phyloP scores from a whole-genome alignment of 2,797 vertebrate species.

The Chelmon rostratus region DNA sequence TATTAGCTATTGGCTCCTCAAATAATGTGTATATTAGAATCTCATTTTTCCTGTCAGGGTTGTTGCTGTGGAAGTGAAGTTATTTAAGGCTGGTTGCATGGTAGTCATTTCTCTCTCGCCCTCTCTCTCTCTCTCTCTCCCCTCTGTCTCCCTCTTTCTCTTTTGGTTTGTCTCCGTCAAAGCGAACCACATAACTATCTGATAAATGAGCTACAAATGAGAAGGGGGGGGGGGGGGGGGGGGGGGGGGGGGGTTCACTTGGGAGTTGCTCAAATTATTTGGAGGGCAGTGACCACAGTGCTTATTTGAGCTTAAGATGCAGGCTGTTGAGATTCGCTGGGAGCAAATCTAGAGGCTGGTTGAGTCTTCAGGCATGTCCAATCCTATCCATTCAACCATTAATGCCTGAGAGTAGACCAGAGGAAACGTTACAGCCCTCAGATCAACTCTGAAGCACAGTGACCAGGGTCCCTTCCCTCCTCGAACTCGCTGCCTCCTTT shows the following conservation, averaged over 20 bases:
- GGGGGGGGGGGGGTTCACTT: slow-evolving; percentile 36
- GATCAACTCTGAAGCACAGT: slow-evolving; percentile 62
- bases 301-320: slow-evolving; percentile 78
- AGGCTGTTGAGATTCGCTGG: slow-evolving; percentile 71
- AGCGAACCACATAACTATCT: slow-evolving; percentile 57
- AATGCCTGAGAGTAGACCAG: slow-evolving; percentile 79
- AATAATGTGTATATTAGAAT: slow-evolving; percentile 62
- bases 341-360: slow-evolving; percentile 77
- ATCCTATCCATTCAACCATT: slow-evolving; percentile 86
- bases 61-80: slow-evolving; percentile 47
- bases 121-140: not conserved
- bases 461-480: slow-evolving; percentile 64
- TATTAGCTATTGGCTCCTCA: slow-evolving; percentile 68
- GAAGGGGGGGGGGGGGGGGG: slow-evolving; percentile 10
- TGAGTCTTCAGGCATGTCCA: slow-evolving; percentile 81
- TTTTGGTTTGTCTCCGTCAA: slow-evolving; percentile 35
- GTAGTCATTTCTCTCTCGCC: slow-evolving; percentile 19
- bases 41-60: slow-evolving; percentile 40
- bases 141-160: not conserved
- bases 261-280: slow-evolving; percentile 71
- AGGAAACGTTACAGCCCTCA: slow-evolving; percentile 80
- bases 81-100: slow-evolving; percentile 34
- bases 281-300: slow-evolving; percentile 71
- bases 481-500: slow-evolving; percentile 45
- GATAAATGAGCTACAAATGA: slow-evolving; percentile 71